phyloP scores from a whole-genome alignment of 1,140 invertebrate genomes.

The Meloidogyne exigua region DNA sequence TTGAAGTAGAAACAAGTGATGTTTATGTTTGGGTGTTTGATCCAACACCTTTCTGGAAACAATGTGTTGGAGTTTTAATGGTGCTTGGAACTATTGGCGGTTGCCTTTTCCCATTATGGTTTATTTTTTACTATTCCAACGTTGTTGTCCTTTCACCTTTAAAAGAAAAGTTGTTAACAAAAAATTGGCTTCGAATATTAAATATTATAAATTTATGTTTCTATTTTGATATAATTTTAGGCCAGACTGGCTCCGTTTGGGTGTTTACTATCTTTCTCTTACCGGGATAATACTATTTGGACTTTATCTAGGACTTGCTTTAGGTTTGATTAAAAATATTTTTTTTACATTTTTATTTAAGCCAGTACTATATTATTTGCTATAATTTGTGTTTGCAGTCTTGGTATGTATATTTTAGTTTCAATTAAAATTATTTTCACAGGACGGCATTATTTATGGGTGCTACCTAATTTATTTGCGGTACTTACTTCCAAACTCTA shows the following conservation, averaged over 20 bases:
- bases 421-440: constrained; percentile 76
- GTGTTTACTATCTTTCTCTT: constrained; percentile 93
- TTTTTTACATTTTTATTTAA: constrained; percentile 57
- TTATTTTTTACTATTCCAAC: not conserved
- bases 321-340: constrained; percentile 66
- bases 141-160: too few relatives aligned
- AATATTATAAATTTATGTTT: too few relatives aligned
- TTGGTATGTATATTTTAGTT: constrained; percentile 94
- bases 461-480: constrained; percentile 77
- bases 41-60: constrained; percentile 92
- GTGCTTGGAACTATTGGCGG: constrained; percentile 89
- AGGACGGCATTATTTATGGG: constrained; percentile 96
- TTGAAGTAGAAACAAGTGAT: constrained; percentile 60
- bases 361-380: constrained; percentile 86
- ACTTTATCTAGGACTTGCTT: constrained; percentile 82
- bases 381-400: constrained; percentile 81
- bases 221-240: not conserved
- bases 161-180: too few relatives aligned
- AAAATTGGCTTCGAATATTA: too few relatives aligned
- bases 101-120: constrained; percentile 94
- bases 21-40: constrained; percentile 99
- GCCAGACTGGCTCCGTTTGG: constrained; percentile 83
- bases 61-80: constrained; percentile 84
- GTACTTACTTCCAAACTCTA: constrained; percentile 91
- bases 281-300: constrained; percentile 88